Conservation (phyloP, 2,888 invertebrate genomes). For the Drosophila sordidula region DNA sequence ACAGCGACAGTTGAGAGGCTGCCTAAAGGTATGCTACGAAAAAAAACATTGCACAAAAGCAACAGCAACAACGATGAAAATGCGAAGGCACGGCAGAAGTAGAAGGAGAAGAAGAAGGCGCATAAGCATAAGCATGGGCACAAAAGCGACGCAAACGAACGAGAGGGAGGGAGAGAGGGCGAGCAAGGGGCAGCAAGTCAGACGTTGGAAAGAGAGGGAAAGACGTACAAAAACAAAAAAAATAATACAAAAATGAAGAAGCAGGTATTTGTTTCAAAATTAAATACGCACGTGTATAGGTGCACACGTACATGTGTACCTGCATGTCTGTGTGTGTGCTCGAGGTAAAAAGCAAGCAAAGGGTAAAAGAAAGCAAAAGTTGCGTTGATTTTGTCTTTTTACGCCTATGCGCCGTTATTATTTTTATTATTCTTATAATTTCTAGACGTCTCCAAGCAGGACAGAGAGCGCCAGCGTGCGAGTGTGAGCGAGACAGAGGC, state of each 20-base stretch:
- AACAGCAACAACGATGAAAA: conserved; percentile 20
- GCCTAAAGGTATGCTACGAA: conserved; percentile 76
- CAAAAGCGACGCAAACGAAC: background rate
- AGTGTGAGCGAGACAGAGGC: conserved; percentile 1
- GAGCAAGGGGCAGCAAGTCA: conserved; percentile 8
- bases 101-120: conserved; percentile 2
- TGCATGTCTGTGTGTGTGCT: conserved; percentile 5
- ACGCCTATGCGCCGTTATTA: conserved; percentile 42
- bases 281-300: conserved; percentile 59
- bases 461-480: background rate
- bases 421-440: conserved; percentile 58
- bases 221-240: conserved; percentile 26
- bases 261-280: conserved; percentile 73
- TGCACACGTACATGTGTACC: background rate
- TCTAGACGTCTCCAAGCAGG: conserved; percentile 14
- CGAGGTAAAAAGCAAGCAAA: conserved; percentile 38
- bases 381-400: conserved; percentile 63
- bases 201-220: conserved; percentile 14
- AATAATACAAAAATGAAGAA: conserved; percentile 39
- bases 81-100: background rate
- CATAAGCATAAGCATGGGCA: conserved; percentile 1
- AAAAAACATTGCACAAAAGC: conserved; percentile 42
- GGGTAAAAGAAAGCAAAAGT: conserved; percentile 74
- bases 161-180: background rate
- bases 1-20: conserved; percentile 56